Evolutionary conservation across 2,888 invertebrate species (phyloP), one percentile per base, ranked within the genome.

Genomic region (Acleris laterana): DNA sequence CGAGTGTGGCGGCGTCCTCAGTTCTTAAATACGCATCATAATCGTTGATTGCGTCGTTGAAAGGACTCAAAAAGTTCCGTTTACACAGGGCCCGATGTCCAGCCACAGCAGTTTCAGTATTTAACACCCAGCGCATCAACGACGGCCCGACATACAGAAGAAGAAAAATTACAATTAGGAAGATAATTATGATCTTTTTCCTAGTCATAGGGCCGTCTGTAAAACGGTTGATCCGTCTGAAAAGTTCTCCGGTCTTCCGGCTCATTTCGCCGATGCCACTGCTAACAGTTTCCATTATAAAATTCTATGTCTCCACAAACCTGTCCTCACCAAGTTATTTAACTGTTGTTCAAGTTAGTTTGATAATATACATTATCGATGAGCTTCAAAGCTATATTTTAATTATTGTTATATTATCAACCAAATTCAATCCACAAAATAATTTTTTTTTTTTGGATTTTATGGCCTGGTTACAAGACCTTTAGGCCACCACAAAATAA

Each of bases 11-110:
- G 16, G 94, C 87, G 62, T 94, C 90, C 76, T 95, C 95, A 48
- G 85, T 83, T 68, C 95, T 88, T 70, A 96, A 88, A 78, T 95
- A 95, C 9, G 95, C 95, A 79, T 96, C 96, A 78, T 95, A 95
- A 69, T 95, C 94, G n/a, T 85, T 84, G 32, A 94, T 86, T 76
- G 95, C 94, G 6, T 93, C 83, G 72, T 94, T 93, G 77, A 95
- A 95, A 42, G 94, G 93, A 58, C 93, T 93, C 70, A 96, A 77
- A 69, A 95, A 94, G 77, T 95, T 95, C 67, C 94, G 94, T 80
- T 96, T 94, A 80, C 96, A 96, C 67, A 94, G 85, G 74, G 94
- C 94, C 69, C 95, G 89, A 69, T 95, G 89, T 74, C 89, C 90
- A 71, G 73, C 84, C 67, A 84, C 84, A 68, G 89, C 81, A 51